Conservation (phyloP, 2,888 invertebrate species). For the Tridacna crocea region DNA sequence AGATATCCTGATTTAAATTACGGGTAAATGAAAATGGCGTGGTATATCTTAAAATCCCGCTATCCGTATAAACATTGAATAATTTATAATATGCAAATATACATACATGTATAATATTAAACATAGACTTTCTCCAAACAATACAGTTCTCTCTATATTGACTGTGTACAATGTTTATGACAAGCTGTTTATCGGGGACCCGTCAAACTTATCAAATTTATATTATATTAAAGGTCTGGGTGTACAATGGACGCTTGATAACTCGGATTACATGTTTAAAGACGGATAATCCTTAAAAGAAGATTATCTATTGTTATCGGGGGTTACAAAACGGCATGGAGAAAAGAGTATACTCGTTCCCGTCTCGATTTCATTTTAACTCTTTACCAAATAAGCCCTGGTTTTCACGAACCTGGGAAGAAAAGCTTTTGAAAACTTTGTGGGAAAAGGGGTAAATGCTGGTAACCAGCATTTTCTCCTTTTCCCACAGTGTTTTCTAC, state of each 20-base stretch:
- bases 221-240: neutral
- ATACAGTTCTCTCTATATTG: neutral
- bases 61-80: too few species aligned
- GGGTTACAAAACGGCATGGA: neutral
- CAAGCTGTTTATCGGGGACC: neutral
- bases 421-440: too few species aligned
- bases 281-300: neutral
- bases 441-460: neutral
- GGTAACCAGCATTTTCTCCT: neutral
- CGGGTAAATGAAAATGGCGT: too few species aligned
- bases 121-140: too few species aligned
- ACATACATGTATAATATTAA: too few species aligned
- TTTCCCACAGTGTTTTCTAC: neutral
- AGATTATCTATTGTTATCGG: constrained; percentile 1
- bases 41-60: too few species aligned
- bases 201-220: neutral
- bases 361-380: too few species aligned
- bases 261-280: constrained; percentile 2
- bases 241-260: neutral
- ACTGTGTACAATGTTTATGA: neutral
- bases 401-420: too few species aligned
- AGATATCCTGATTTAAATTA: too few species aligned
- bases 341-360: neutral
- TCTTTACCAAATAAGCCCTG: too few species aligned
- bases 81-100: too few species aligned